phyloP scores from a whole-genome alignment of 2,797 vertebrate species.

The Anomalospiza imberbis region DNA sequence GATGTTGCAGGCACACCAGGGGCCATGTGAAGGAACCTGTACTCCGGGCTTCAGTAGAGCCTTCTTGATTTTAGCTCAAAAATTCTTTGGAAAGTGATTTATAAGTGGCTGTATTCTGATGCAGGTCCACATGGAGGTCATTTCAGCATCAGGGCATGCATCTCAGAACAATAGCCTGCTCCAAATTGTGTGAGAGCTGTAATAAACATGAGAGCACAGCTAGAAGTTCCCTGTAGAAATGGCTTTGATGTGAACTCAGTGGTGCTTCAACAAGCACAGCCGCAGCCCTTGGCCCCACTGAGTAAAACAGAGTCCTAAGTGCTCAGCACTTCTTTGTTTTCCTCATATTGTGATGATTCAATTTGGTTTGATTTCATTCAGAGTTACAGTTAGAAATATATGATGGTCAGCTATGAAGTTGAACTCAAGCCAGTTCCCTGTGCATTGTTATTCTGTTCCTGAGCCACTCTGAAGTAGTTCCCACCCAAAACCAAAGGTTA shows the following conservation, averaged over 20 bases:
- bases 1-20: neutral
- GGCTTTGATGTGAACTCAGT: neutral
- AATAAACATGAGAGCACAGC: conserved; percentile 3
- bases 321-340: conserved; percentile 14
- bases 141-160: neutral
- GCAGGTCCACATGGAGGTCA: neutral
- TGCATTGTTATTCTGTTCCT: neutral
- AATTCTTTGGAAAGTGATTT: neutral
- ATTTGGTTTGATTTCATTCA: neutral
- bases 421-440: neutral
- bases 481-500: neutral
- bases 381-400: neutral
- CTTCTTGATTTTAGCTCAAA: neutral
- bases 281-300: neutral
- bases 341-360: neutral
- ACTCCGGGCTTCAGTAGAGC: neutral
- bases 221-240: conserved; percentile 4
- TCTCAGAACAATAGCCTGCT: neutral
- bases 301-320: neutral
- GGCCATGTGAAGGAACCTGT: neutral
- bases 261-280: neutral
- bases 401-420: neutral
- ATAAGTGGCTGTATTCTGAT: neutral
- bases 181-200: neutral
- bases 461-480: neutral